These are phyloP conservation scores for Polydrusus cervinus DNA, from an alignment of 2,888 invertebrate genomes.

Conservation along the genomic window DNA sequence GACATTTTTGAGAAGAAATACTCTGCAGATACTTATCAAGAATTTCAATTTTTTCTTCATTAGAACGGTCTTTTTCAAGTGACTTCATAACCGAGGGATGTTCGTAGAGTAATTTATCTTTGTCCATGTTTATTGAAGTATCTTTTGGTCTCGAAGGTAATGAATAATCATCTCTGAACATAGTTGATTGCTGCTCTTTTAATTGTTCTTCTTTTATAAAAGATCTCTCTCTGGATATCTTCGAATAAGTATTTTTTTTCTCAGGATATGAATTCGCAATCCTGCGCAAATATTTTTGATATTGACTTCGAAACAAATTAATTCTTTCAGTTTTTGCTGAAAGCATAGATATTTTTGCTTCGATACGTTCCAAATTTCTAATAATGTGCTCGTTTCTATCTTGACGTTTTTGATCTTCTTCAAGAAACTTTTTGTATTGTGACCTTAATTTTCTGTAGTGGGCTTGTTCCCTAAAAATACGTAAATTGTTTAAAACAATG, in stretches of 20 bases:
- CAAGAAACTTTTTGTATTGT: constrained; percentile 74
- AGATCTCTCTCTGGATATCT: constrained; percentile 16
- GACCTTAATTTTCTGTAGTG: constrained; percentile 68
- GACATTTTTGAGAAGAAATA: constrained; percentile 57
- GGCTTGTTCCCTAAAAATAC: constrained; percentile 65
- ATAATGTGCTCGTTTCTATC: constrained; percentile 76
- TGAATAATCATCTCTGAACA: constrained; percentile 35
- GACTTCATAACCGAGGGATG: constrained; percentile 38
- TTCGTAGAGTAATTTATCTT: constrained; percentile 23
- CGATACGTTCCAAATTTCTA: constrained; percentile 75
- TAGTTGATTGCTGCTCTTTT: constrained; percentile 17
- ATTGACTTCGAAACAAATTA: constrained; percentile 71
- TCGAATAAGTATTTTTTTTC: constrained; percentile 9
- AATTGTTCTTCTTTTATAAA: constrained; percentile 26
- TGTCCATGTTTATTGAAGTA: not conserved
- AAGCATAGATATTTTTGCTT: constrained; percentile 74
- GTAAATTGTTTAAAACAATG: constrained; percentile 15
- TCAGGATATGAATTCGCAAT: constrained; percentile 39
- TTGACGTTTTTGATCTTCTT: constrained; percentile 75
- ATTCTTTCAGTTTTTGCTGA: constrained; percentile 77
- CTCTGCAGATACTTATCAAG: constrained; percentile 61
- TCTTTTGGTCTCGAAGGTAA: constrained; percentile 15
- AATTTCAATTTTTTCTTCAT: constrained; percentile 58
- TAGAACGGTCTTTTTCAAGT: constrained; percentile 40
- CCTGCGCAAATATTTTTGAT: constrained; percentile 62